Conservation (phyloP, 2,797 vertebrate genomes). For the Distichodus sexfasciatus region DNA sequence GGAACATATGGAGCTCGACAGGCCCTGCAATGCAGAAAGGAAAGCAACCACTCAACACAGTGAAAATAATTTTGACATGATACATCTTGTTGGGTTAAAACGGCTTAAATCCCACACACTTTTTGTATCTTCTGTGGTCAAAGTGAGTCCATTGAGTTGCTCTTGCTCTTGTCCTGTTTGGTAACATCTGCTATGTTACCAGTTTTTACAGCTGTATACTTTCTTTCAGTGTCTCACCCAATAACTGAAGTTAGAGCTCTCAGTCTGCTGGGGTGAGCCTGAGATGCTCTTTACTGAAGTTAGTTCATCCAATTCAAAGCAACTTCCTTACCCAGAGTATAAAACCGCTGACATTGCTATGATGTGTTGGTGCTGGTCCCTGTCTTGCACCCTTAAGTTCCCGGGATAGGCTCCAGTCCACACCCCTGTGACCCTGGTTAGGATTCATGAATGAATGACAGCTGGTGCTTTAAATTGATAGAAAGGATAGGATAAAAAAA, state of each 20-base stretch:
- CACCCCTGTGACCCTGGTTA: too few species aligned
- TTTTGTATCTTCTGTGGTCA: constrained; percentile 37
- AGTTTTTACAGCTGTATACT: constrained; percentile 38
- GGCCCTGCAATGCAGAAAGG: constrained; percentile 50
- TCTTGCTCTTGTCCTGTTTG: constrained; percentile 27
- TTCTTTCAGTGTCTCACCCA: constrained; percentile 21
- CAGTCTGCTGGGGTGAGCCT: neutral
- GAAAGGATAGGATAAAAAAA: too few species aligned
- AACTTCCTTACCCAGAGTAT: constrained; percentile 7
- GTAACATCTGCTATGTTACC: constrained; percentile 42
- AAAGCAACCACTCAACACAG: constrained; percentile 43
- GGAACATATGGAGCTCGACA: constrained; percentile 51
- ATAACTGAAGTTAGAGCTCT: constrained; percentile 18
- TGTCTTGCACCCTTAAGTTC: too few species aligned
- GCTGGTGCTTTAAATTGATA: neutral
- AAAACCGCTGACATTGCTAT: constrained; percentile 12
- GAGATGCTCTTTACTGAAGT: neutral
- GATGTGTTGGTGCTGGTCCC: constrained; percentile 25
- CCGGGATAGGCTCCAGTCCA: too few species aligned
- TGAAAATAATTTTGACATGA: constrained; percentile 28
- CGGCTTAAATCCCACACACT: constrained; percentile 34
- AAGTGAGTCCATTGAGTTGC: constrained; percentile 39
- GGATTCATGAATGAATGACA: too few species aligned
- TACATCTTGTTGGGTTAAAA: constrained; percentile 36
- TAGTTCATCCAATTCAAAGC: constrained; percentile 16